Evolutionary conservation across 2,888 invertebrate species (phyloP).

Genomic region (Nomada goodeniana): DNA sequence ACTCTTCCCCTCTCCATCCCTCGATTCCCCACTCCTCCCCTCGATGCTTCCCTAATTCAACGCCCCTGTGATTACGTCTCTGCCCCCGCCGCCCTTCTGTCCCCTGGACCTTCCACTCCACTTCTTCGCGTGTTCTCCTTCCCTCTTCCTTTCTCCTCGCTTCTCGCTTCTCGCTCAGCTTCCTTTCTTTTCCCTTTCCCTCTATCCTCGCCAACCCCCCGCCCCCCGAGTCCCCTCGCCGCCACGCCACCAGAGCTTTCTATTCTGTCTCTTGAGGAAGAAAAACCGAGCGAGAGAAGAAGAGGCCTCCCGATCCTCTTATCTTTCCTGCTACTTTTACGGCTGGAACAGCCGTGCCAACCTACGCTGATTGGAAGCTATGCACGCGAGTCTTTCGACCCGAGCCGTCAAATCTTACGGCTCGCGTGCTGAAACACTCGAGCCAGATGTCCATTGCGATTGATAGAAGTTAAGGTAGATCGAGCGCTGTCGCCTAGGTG

Average conservation of each 20-base stretch:
- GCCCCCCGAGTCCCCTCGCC: neutral
- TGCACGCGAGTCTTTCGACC: neutral
- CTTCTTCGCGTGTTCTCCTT: constrained; percentile 29
- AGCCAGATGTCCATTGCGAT: no score
- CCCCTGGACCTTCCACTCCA: constrained; percentile 45
- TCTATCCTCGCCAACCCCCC: neutral
- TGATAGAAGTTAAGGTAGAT: no score
- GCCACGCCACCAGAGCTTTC: constrained; percentile 24
- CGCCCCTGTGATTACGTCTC: constrained; percentile 80
- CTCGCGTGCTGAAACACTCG: no score
- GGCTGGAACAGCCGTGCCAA: constrained; percentile 10
- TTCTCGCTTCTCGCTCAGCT: constrained; percentile 26
- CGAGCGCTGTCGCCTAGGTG: no score
- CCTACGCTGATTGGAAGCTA: neutral
- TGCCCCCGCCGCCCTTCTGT: constrained; percentile 60
- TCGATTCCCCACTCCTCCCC: constrained; percentile 48
- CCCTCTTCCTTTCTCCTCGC: constrained; percentile 26
- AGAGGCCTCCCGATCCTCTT: constrained; percentile 42
- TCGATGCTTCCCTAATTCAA: constrained; percentile 77
- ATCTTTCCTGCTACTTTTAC: constrained; percentile 38
- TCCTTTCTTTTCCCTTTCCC: constrained; percentile 31
- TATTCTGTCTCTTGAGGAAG: constrained; percentile 32
- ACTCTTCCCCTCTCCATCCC: constrained; percentile 55
- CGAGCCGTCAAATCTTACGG: no score
- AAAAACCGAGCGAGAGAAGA: constrained; percentile 49